Evolutionary conservation across 1,140 invertebrate genomes (phyloP), one percentile per base, ranked within the genome.

Genomic region (Meloidogyne floridensis): DNA sequence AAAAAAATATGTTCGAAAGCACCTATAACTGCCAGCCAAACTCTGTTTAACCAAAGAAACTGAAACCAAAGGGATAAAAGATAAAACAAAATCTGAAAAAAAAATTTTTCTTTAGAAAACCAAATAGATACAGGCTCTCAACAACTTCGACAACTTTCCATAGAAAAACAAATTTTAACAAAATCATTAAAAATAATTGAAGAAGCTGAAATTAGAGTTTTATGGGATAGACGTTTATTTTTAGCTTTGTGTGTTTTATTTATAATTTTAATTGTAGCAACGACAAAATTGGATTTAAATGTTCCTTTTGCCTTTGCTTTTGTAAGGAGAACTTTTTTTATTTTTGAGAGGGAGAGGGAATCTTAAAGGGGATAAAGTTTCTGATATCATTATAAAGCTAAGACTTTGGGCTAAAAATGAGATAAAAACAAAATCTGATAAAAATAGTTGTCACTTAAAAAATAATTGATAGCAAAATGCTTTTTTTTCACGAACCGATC

Each of bases 131-230:
- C 54, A 56, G 13, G 43, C 42, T 84, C 77, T 18, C 77, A 87
- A 72, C 43, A 80, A 59, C 59, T 82, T 51, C 74, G 70, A 18
- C 82, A 81, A 47, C 75, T 77, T 72, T 54, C 76, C 9, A 54
- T 76, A n/a, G 79, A 86, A 71, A 54, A 72, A 53, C 42, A 43
- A 75, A 53, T 88, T 54, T 72, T 87, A 13, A 77, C 85, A 11
- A 82, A 87, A 77, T 84, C 86, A 4, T 74, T 88, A 15, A 65
- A 79, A 43, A 87, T 87, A 20, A 43, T 87, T 13, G 86, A 84
- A 53, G 86, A 88, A 74, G 86, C 87, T 32, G 87, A 87, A 86
- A 59, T 85, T 13, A 69, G 86, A 42, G 87, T 81, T 54, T 54
- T 86, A 42, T 86, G 86, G 86, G 85, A 86, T 76, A 20, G 86